Conservation (phyloP, 1,140 invertebrate genomes). For the Triops longicaudatus region DNA sequence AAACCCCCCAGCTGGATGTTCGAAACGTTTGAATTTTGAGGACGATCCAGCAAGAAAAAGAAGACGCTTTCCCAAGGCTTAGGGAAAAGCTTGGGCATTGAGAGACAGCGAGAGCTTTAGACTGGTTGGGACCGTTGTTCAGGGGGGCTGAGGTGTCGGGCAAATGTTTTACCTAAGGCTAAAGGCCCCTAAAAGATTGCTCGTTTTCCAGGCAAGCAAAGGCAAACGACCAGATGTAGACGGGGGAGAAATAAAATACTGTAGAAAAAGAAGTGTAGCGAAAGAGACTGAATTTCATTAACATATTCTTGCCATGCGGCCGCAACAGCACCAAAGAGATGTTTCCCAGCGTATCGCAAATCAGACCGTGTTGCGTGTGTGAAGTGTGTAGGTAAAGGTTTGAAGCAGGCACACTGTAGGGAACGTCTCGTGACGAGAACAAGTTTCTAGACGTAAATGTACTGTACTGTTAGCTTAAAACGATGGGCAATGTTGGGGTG, state of each 20-base stretch:
- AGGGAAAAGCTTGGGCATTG: not conserved
- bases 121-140: not conserved
- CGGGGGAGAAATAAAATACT: not conserved
- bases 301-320: not conserved
- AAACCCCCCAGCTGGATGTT: not conserved
- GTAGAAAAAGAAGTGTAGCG: not conserved
- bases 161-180: not conserved
- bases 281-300: conserved; percentile 4
- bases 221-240: not conserved
- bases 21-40: not conserved
- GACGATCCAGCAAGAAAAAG: not conserved
- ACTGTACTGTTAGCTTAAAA: not conserved
- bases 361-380: not conserved
- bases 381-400: not conserved
- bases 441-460: not conserved
- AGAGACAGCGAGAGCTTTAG: too few species aligned
- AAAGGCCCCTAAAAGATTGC: conserved; percentile 2
- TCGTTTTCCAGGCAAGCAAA: conserved; percentile 1
- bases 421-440: not conserved
- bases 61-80: not conserved
- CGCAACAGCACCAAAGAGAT: not conserved
- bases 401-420: not conserved
- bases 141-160: conserved; percentile 9
- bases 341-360: not conserved
- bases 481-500: not conserved